Evolutionary conservation across 2,888 invertebrate species (phyloP).

Genomic region (Neoaliturus tenellus): DNA sequence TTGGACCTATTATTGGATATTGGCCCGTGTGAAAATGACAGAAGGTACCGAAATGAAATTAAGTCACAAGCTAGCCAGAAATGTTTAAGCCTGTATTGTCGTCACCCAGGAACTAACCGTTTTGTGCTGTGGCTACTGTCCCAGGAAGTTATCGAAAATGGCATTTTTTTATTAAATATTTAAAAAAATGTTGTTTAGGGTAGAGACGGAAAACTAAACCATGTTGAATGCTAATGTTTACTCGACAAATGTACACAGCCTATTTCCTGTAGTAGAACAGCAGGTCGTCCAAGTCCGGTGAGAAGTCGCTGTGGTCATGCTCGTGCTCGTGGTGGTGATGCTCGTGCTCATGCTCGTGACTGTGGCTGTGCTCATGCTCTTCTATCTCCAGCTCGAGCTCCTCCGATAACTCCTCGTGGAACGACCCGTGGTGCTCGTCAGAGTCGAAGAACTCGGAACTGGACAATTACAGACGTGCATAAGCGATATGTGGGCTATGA

Average conservation of each 20-base stretch:
- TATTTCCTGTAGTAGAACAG: slow-evolving; percentile 1
- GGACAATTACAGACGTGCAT: no score
- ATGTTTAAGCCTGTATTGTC: no score
- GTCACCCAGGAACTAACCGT: no score
- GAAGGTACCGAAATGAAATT: no score
- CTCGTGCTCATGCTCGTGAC: background rate
- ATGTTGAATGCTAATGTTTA: background rate
- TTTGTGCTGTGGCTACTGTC: no score
- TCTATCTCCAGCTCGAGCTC: background rate
- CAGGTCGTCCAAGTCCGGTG: background rate
- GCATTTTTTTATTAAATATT: no score
- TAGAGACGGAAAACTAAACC: background rate
- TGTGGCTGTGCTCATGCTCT: background rate
- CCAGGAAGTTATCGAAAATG: no score
- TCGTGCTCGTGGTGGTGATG: background rate
- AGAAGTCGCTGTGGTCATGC: background rate
- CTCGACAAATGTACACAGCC: background rate
- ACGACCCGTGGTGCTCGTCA: background rate
- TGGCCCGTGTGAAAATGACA: no score
- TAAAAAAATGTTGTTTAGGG: no score
- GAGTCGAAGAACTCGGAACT: background rate
- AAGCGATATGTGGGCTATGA: no score
- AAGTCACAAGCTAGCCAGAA: no score
- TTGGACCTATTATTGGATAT: no score
- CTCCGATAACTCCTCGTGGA: background rate